Conservation (phyloP, 2,113 vertebrate genomes). For the Circaetus gallicus region DNA sequence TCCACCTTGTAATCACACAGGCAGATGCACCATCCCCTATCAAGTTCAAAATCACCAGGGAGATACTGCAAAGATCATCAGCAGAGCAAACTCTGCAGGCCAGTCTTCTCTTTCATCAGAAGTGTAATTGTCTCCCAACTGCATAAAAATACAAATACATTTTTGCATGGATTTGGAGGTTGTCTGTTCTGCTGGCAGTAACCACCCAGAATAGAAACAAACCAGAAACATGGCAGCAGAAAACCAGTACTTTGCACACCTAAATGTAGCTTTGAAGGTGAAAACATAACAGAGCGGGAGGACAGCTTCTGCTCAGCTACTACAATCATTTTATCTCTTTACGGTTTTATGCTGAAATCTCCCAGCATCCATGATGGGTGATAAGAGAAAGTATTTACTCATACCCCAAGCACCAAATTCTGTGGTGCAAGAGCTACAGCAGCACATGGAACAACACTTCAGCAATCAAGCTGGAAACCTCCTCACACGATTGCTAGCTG, state of each 20-base stretch:
- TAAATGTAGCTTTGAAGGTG: not conserved
- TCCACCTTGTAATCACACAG: not conserved
- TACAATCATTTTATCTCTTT: not conserved
- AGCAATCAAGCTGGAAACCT: not conserved
- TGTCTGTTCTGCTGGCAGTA: not conserved
- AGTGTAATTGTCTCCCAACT: not conserved
- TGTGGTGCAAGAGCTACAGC: not conserved
- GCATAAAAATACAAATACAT: not conserved
- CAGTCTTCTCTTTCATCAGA: not conserved
- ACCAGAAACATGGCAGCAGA: not conserved
- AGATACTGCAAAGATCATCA: not conserved
- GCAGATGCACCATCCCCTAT: not conserved
- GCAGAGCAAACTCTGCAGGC: not conserved
- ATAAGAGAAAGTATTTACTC: not conserved
- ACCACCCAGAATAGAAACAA: not conserved
- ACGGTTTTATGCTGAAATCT: not conserved
- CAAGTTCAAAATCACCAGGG: not conserved
- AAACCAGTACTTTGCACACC: not conserved
- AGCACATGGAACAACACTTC: not conserved
- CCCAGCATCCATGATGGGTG: not conserved
- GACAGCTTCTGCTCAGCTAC: not conserved
- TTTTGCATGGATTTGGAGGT: not conserved
- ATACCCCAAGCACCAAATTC: not conserved
- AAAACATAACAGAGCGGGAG: not conserved
- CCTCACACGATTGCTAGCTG: not conserved